These are phyloP conservation scores for Folsomia candida DNA, from an alignment of 2,888 invertebrate genomes.

Conservation along the genomic window DNA sequence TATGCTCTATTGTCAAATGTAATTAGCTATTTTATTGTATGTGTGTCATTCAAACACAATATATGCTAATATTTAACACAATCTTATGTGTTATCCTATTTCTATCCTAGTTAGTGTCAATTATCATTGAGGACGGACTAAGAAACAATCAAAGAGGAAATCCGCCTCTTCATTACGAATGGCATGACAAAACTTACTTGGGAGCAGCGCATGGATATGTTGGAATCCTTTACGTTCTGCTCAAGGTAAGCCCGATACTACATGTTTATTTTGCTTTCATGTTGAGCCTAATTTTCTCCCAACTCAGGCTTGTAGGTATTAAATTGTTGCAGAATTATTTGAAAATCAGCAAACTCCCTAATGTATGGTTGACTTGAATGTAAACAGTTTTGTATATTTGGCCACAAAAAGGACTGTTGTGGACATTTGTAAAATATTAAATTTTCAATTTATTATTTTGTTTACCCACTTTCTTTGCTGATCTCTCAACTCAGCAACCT, in stretches of 20 bases:
- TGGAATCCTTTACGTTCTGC: constrained; percentile 78
- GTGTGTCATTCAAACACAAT: too few species aligned
- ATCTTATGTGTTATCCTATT: not conserved
- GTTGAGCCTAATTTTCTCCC: not conserved
- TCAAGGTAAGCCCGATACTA: constrained; percentile 62
- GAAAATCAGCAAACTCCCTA: too few species aligned
- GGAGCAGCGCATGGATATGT: constrained; percentile 84
- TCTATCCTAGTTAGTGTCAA: constrained; percentile 60
- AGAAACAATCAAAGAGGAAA: not conserved
- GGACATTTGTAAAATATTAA: too few species aligned
- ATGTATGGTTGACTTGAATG: too few species aligned
- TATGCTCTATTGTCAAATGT: constrained; percentile 13
- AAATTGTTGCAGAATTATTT: too few species aligned
- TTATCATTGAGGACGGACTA: constrained; percentile 58
- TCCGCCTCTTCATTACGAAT: constrained; percentile 70
- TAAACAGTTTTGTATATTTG: too few species aligned
- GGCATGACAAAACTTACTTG: constrained; percentile 76
- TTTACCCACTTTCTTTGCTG: too few species aligned
- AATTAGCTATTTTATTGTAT: too few species aligned
- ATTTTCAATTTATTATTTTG: too few species aligned
- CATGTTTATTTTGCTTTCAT: constrained; percentile 4
- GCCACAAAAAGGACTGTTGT: too few species aligned
- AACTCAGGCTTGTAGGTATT: not conserved
- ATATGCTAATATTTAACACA: too few species aligned
- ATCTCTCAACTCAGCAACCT: too few species aligned